phyloP scores from a whole-genome alignment of 2,888 invertebrate genomes.

The Capitulum mitella region DNA sequence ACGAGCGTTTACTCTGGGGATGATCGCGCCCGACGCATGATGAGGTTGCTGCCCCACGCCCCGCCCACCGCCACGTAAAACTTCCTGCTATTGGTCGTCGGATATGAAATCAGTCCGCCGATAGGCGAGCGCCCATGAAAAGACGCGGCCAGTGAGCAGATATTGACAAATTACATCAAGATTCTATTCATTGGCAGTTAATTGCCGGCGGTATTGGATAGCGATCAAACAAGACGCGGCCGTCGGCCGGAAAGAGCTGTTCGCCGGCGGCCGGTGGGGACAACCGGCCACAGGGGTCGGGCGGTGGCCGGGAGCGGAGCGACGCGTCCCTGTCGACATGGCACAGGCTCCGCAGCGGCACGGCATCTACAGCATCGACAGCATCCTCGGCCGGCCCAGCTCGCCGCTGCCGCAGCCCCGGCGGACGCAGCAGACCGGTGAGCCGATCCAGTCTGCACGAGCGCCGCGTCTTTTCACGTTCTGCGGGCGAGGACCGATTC shows the following conservation, averaged over 20 bases:
- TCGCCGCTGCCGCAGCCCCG: too few species aligned
- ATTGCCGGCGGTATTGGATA: constrained; percentile 17
- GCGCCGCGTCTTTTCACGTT: too few species aligned
- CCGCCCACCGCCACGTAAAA: not conserved
- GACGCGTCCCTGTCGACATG: not conserved
- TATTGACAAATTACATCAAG: constrained; percentile 19
- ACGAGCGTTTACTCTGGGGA: too few species aligned
- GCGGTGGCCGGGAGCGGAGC: not conserved
- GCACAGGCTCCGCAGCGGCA: not conserved
- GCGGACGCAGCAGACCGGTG: too few species aligned
- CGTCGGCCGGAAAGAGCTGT: not conserved
- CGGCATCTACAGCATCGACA: constrained; percentile 11
- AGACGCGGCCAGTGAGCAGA: not conserved
- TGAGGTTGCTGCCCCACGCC: not conserved
- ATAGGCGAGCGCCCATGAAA: not conserved
- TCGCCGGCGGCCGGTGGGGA: not conserved
- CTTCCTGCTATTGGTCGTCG: not conserved
- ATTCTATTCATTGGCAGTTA: constrained; percentile 19
- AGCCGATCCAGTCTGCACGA: too few species aligned
- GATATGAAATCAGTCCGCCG: not conserved
- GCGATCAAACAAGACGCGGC: not conserved
- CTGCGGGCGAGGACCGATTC: too few species aligned
- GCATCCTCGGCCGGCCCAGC: not conserved
- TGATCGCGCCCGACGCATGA: too few species aligned
- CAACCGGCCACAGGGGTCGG: too few species aligned